A percentile compares a stretch with the other conserved stretches of the same genome.
Conservation (phyloP, 2,113 vertebrate genomes). For the mouse (Mus musculus) region GRCm39 chr19:15874501-15875000, state of each 20-base stretch:
- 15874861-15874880: constrained; percentile 20
- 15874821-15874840: background rate
- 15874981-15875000: background rate
- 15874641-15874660: background rate
- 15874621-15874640: background rate
- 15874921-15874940: background rate
- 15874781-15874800: background rate
- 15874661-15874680: background rate
- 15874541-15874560: background rate
- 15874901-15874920: background rate
- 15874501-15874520: background rate
- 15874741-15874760: constrained; percentile 32
- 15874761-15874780: background rate
- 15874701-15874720: background rate
- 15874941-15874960: background rate
- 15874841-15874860: background rate
- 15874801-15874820: background rate
- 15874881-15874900: background rate
- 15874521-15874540: background rate
- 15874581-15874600: background rate
- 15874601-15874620: background rate
- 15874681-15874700: background rate
- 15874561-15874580: background rate
- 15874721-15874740: background rate
- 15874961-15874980: background rate